Base-by-base conservation (phyloP, 2,797 vertebrate species). In the Sebastes jordani region DNA sequence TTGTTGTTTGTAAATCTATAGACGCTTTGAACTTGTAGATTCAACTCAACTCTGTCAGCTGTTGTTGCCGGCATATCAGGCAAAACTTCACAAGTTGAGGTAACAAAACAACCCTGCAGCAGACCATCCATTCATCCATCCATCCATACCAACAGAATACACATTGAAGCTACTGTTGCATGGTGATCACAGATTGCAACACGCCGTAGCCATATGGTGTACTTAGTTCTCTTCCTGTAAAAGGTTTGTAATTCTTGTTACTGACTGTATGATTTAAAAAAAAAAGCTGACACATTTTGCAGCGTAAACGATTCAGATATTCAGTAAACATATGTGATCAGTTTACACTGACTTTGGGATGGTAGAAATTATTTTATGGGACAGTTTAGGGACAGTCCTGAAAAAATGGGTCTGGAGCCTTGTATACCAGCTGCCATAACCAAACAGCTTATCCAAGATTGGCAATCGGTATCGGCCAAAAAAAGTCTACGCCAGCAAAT, bases 171-270 rank as follows among this genome's bases (percentile, higher is more conserved):
- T 42, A 22, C 71, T 82, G 74, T 78, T 74, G 49, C 87, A 80
- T 87, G 69, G 76, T 81, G 61, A 88, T 78, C 82, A 82, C 84
- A 88, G 72, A 74, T 52, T 86, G 84, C 67, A 83, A n/a, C 34
- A 78, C 2, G 16, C 66, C 42, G 9, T 1, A 56, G 34, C 67
- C 80, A 84, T 84, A 82, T 89, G 78, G 64, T 66, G 18, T 4
- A 13, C 1, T 70, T 38, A 14, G 16, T 29, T 60, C 7, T 66
- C 4, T 62, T 20, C 22, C 23, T 60, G 46, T 46, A 60, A 59
- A 71, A 71, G 46, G 16, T 65, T 34, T 76, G 6, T 25, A 9
- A 20, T 49, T 63, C 2, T 74, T 75, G 11, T 49, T 38, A 38
- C 34, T 38, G 14, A 6, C 4, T 65, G 20, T 46, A 23, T 76